Evolutionary conservation across 2,113 vertebrate species (phyloP), one percentile per base, ranked within the genome.

Genomic region (Corythaeola cristata): DNA sequence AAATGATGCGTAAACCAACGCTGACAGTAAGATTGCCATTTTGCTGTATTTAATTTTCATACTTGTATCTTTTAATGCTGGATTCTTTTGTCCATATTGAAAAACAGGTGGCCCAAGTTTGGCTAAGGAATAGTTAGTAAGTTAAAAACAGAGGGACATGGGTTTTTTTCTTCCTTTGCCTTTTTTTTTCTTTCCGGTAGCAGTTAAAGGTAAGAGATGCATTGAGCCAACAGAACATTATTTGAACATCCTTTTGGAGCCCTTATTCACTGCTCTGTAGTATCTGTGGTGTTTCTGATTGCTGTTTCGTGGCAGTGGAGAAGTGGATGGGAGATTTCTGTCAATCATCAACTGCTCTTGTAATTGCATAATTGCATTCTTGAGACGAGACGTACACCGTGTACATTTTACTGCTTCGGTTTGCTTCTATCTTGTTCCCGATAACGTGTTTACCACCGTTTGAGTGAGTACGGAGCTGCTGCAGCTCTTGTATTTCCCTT

Each of bases 361-460:
- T 15, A n/a, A 0, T 76, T 15, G 5, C 39, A 39, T 39, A 39
- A 39, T 44, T 44, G 41, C 0, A 1, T 50, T 58, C 37, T 37
- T 12, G 27, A 58, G 30, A 27, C 11, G 11, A 30, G 74, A n/a
- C 20, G 3, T 8, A 11, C n/a, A 15, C 26, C 74, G 28, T 0
- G 2, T 35, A 32, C 12, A 0, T 60, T 93, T 68, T 76, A 27
- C 33, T 28, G 1, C 79, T 63, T 78, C 27, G 16, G 49, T 59
- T 56, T 80, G 26, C 58, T 47, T 37, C 44, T 35, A 0, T 27
- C 58, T 49, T 5, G 0, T 33, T 79, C 53, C 66, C 23, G 45
- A 10, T 24, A 8, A 13, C 17, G 2, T 0, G 0, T 49, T 32
- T 63, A 13, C n/a, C 14, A 1, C 59, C 14, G 1, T 9, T 4